phyloP scores from a whole-genome alignment of 2,888 invertebrate genomes.

The Sussaba pulchella region DNA sequence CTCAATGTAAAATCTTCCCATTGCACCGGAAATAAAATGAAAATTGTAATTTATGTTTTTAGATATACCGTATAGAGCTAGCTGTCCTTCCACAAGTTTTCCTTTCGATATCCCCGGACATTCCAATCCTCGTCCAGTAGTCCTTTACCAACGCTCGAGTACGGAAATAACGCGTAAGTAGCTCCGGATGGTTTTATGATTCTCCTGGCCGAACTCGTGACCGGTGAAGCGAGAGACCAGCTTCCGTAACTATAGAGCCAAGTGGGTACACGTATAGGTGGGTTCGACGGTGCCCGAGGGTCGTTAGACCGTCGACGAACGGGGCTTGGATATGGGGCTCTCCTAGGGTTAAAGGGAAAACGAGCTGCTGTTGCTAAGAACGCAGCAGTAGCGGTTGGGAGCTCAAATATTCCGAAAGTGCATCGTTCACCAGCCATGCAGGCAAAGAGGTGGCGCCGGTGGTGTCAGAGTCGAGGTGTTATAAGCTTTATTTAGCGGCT shows the following conservation, averaged over 20 bases:
- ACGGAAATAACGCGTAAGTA: slow-evolving; percentile 45
- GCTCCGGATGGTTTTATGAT: slow-evolving; percentile 56
- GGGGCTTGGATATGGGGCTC: slow-evolving; percentile 46
- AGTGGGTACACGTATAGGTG: no score
- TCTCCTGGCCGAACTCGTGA: slow-evolving; percentile 1
- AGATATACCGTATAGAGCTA: no score
- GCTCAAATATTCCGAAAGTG: slow-evolving; percentile 74
- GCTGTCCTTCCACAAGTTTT: no score
- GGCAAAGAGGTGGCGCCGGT: slow-evolving; percentile 62
- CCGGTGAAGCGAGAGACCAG: slow-evolving; percentile 12
- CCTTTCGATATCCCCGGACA: no score
- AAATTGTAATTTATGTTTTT: no score
- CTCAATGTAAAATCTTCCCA: no score
- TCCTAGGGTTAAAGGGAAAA: slow-evolving; percentile 37
- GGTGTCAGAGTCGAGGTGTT: slow-evolving; percentile 68
- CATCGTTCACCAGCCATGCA: slow-evolving; percentile 72
- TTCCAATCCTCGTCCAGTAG: no score
- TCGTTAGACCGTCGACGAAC: slow-evolving; percentile 38
- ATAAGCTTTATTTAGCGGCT: slow-evolving; percentile 77
- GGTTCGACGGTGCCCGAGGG: slow-evolving; percentile 20
- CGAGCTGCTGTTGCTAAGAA: slow-evolving; percentile 49
- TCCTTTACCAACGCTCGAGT: background rate
- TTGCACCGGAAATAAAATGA: no score
- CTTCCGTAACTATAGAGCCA: slow-evolving; percentile 60
- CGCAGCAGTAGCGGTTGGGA: slow-evolving; percentile 43